These are phyloP conservation scores for Spea multiplicata DNA, from an alignment of 2,113 vertebrate genomes.

Conservation along the genomic window DNA sequence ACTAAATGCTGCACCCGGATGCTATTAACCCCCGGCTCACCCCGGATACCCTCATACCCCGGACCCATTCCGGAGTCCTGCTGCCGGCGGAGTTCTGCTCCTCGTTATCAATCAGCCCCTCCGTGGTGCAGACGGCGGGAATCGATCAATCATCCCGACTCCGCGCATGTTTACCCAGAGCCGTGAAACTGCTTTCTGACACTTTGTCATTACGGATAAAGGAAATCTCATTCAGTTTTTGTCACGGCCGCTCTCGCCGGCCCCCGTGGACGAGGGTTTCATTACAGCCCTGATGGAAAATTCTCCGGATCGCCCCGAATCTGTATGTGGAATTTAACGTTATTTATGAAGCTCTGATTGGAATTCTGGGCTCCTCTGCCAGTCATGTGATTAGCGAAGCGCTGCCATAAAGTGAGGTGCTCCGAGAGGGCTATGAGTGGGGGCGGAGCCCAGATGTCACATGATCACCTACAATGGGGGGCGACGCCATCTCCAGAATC, in stretches of 20 bases:
- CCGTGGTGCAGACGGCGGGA: not conserved
- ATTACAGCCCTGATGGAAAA: not conserved
- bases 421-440: too few relatives aligned
- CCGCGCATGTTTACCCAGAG: not conserved
- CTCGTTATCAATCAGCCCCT: not conserved
- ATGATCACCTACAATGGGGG: too few relatives aligned
- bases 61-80: too few relatives aligned
- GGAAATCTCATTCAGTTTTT: not conserved
- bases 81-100: not conserved
- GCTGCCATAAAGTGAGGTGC: not conserved
- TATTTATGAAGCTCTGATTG: too few relatives aligned
- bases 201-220: not conserved
- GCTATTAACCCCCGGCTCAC: too few relatives aligned
- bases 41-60: too few relatives aligned
- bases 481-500: too few relatives aligned
- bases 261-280: too few relatives aligned
- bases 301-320: not conserved
- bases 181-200: not conserved
- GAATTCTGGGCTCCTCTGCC: not conserved
- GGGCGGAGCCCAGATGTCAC: too few relatives aligned
- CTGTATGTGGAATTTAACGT: not conserved
- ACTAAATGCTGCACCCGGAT: too few relatives aligned
- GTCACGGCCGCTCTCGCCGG: not conserved
- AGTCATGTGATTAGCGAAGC: too few relatives aligned
- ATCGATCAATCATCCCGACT: constrained; percentile 8